Evolutionary conservation across 1,140 invertebrate species (phyloP).

Genomic region (Tenebrio molitor): DNA sequence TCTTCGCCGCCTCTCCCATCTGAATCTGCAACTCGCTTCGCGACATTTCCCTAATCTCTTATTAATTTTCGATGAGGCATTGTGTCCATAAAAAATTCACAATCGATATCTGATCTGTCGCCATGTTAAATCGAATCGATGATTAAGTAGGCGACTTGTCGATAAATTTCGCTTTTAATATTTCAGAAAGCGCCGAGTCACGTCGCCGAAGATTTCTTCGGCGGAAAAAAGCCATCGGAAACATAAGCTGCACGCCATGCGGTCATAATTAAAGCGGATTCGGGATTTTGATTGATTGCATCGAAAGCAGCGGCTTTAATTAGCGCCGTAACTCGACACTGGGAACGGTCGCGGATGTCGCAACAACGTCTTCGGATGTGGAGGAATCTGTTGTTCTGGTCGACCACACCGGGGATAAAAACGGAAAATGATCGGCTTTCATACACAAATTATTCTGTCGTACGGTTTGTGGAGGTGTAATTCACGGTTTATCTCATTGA

Average conservation of each 20-base stretch:
- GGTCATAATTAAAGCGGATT: conserved; percentile 25
- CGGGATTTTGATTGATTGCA: conserved; percentile 35
- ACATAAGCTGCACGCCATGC: conserved; percentile 21
- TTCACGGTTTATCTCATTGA: conserved; percentile 3
- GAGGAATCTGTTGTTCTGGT: neutral
- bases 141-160: too few species aligned
- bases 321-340: conserved; percentile 11
- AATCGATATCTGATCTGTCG: too few species aligned
- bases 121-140: too few species aligned
- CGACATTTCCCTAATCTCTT: too few species aligned
- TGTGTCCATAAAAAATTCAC: too few species aligned
- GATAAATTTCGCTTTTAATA: neutral
- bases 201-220: conserved; percentile 6
- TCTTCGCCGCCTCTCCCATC: too few species aligned
- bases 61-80: too few species aligned
- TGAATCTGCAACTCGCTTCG: too few species aligned
- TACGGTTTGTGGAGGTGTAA: neutral
- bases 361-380: neutral
- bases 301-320: conserved; percentile 26
- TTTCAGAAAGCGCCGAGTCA: conserved; percentile 7
- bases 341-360: conserved; percentile 2
- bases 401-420: conserved; percentile 5
- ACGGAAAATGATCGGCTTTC: conserved; percentile 18
- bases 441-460: conserved; percentile 12
- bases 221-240: conserved; percentile 19